Evolutionary conservation across 2,113 vertebrate species (phyloP).

Genomic region (Podarcis cretensis): DNA sequence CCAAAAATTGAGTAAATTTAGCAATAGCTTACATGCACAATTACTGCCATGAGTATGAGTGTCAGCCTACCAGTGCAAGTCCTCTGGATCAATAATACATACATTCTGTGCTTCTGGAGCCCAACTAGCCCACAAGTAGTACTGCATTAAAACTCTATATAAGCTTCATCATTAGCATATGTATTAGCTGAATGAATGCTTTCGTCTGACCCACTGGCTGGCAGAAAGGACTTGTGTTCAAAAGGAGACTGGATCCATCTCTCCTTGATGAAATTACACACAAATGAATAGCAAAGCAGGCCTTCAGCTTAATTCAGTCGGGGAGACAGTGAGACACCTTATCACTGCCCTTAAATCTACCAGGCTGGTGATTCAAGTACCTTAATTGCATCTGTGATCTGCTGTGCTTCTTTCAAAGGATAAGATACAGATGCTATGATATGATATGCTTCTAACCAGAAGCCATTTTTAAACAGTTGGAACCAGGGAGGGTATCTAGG

Average conservation of each 20-base stretch:
- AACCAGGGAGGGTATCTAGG: background rate
- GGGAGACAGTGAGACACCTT: background rate
- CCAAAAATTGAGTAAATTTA: background rate
- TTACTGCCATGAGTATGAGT: background rate
- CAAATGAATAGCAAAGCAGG: background rate
- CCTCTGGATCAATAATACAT: background rate
- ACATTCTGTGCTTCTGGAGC: background rate
- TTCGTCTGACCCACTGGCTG: background rate
- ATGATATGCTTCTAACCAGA: background rate
- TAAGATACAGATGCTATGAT: background rate
- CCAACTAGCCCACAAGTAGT: background rate
- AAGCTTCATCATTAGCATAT: background rate
- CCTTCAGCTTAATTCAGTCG: background rate
- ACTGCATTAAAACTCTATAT: background rate
- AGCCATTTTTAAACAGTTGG: background rate
- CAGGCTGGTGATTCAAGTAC: background rate
- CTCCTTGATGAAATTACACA: slow-evolving; percentile 1
- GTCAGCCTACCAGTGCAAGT: background rate
- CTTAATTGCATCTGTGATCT: slow-evolving; percentile 1
- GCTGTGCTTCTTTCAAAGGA: background rate
- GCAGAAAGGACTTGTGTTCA: background rate
- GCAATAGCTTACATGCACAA: background rate
- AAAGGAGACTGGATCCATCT: background rate
- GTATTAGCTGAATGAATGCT: background rate
- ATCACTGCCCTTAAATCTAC: background rate